Percentiles rank a stretch among this genome's conserved stretches.
phyloP scores from a whole-genome alignment of 2,113 vertebrate genomes.

The Gavialis gangeticus region DNA sequence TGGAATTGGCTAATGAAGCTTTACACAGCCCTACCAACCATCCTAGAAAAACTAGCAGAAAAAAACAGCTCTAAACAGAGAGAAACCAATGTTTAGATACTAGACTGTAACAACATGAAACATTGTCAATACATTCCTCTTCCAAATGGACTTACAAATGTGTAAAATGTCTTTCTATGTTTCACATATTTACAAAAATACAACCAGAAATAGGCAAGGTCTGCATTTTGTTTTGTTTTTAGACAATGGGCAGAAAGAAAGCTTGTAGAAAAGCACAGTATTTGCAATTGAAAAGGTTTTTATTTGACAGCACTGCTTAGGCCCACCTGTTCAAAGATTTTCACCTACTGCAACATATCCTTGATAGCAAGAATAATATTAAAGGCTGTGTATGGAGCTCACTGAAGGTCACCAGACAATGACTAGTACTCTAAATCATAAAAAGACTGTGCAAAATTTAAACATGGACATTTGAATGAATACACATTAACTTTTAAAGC shows the following conservation, averaged over 20 bases:
- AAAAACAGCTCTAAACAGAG: not conserved
- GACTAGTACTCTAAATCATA: not conserved
- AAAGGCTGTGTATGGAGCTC: conserved; percentile 44
- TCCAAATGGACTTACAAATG: not conserved
- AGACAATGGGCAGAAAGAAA: conserved; percentile 65
- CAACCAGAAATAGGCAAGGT: conserved; percentile 5
- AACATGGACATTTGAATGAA: not conserved
- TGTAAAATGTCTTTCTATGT: not conserved
- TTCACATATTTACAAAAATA: not conserved
- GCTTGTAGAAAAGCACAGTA: conserved; percentile 45
- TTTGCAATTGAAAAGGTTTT: conserved; percentile 57
- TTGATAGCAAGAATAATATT: conserved; percentile 43
- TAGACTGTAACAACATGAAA: not conserved
- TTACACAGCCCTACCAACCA: not conserved
- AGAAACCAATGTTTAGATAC: not conserved
- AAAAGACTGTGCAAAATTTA: conserved; percentile 53
- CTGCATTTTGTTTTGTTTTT: conserved; percentile 67
- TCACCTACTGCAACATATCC: conserved; percentile 55
- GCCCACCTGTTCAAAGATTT: conserved; percentile 69
- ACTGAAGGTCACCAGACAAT: conserved; percentile 18
- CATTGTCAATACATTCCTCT: not conserved
- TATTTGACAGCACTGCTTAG: conserved; percentile 71
- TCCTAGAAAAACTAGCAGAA: not conserved
- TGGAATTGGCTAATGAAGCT: no score
- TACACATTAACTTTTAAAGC: not conserved